Conservation (phyloP, 1,140 invertebrate species). For the Drosophila serrata region DNA sequence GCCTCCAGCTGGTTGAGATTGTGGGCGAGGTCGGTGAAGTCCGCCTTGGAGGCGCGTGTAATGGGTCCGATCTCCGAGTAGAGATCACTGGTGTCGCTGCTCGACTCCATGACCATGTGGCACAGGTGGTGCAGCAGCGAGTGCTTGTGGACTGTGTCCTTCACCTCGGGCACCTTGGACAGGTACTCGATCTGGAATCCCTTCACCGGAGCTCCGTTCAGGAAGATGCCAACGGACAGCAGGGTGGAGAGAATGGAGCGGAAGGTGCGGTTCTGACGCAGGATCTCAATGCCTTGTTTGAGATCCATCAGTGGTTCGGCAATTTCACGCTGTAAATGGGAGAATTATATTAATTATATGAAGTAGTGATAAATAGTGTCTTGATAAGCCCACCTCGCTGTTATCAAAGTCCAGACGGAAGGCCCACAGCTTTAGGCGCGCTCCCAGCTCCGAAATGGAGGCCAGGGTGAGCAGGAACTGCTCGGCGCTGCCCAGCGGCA, state of each 20-base stretch:
- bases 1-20: conserved; percentile 96
- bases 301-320: conserved; percentile 99
- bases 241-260: conserved; percentile 96
- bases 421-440: conserved; percentile 98
- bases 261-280: conserved; percentile 97
- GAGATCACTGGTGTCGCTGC: conserved; percentile 96
- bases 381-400: conserved; percentile 90
- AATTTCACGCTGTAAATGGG: conserved; percentile 92
- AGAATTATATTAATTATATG: neutral
- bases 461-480: conserved; percentile 98
- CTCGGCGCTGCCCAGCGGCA: conserved; percentile 98
- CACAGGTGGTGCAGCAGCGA: conserved; percentile 98
- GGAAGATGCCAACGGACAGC: conserved; percentile 97
- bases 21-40: conserved; percentile 94
- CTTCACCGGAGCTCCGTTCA: conserved; percentile 97
- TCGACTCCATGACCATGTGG: conserved; percentile 98
- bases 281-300: conserved; percentile 97
- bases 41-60: conserved; percentile 96
- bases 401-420: conserved; percentile 99
- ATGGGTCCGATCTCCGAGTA: conserved; percentile 99
- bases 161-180: conserved; percentile 97
- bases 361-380: too few species aligned
- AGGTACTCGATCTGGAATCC: conserved; percentile 99
- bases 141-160: conserved; percentile 99
- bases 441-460: conserved; percentile 97